Percentiles rank a stretch among this genome's conserved stretches.
These are phyloP conservation scores for Nephrocerus scutellatus DNA, from an alignment of 2,888 invertebrate species.

Conservation along the genomic window DNA sequence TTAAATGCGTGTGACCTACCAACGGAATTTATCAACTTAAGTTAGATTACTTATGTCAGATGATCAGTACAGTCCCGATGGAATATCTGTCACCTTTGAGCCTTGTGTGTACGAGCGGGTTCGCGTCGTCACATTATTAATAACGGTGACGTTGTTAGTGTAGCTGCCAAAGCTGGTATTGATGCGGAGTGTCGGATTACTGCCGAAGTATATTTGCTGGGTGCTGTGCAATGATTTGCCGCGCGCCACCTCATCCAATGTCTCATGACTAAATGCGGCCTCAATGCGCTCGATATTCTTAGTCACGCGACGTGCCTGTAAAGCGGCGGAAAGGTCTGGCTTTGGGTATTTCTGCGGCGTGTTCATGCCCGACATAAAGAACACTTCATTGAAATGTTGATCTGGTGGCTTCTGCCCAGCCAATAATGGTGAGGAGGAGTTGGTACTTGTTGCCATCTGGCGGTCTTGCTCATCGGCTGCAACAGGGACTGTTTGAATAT, in stretches of 20 bases:
- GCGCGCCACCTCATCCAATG: constrained; percentile 52
- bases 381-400: constrained; percentile 55
- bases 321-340: constrained; percentile 49
- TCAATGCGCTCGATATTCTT: constrained; percentile 76
- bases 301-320: constrained; percentile 58
- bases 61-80: constrained; percentile 62
- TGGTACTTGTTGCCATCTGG: constrained; percentile 20
- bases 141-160: constrained; percentile 29
- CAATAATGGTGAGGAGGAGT: constrained; percentile 19
- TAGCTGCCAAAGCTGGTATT: constrained; percentile 24
- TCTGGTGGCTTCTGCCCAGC: constrained; percentile 30
- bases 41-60: no score
- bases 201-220: constrained; percentile 45
- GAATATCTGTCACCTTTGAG: constrained; percentile 64
- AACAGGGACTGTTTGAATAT: constrained; percentile 5
- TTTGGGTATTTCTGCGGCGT: constrained; percentile 47
- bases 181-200: constrained; percentile 38
- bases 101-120: constrained; percentile 47
- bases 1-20: no score
- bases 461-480: constrained; percentile 35
- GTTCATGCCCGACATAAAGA: constrained; percentile 52
- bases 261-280: constrained; percentile 46
- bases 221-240: constrained; percentile 45
- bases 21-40: no score
- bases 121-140: constrained; percentile 56